Evolutionary conservation across 2,797 vertebrate species (phyloP), one percentile per base, ranked within the genome.

Genomic region (Bradypodion pumilum): DNA sequence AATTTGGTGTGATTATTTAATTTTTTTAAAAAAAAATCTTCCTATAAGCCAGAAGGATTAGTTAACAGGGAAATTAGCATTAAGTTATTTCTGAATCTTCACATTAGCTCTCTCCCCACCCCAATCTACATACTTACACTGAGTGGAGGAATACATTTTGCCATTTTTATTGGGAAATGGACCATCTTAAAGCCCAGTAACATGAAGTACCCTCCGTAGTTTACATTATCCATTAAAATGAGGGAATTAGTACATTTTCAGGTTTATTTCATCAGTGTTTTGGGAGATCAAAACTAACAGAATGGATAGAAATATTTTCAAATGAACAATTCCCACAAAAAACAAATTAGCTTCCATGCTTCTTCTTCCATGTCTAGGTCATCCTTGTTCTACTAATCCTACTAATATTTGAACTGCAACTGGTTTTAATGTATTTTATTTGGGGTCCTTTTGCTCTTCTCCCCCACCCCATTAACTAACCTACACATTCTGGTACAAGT

Each of bases 401-500:
- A 25, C 40, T 27, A 70, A 40, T 9, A 37, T 40, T 40, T 70
- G 68, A 42, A 25, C 37, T 40, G 13, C 29, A 29, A 5, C 70
- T 27, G 16, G 16, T 21, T 32, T 74, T 32, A 35, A 74, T 35
- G 16, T 23, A 2, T 8, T 52, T 21, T 56, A 32, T 35, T 35
- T 23, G 21, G 37, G 4, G 1, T 5, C 21, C 75, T 7, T 8
- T 69, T 86, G 77, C 2, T 25, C 40, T 60, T 2, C 65, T 3
- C 63, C 2, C 23, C 27, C 12, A 4, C 19, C 9, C 27, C 49
- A 62, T 15, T 29, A 21, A 83, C 82, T 77, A 16, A 96, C 96
- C 96, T 84, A 91, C 35, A 78, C 96, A 96, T 40, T 29, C 81
- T 60, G 96, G 96, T 8, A 82, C 87, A 10, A 85, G 32, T 0